Percentiles rank a stretch among this genome's conserved stretches.
Conservation (phyloP, 2,888 invertebrate species). For the Ectemnius continuus region DNA sequence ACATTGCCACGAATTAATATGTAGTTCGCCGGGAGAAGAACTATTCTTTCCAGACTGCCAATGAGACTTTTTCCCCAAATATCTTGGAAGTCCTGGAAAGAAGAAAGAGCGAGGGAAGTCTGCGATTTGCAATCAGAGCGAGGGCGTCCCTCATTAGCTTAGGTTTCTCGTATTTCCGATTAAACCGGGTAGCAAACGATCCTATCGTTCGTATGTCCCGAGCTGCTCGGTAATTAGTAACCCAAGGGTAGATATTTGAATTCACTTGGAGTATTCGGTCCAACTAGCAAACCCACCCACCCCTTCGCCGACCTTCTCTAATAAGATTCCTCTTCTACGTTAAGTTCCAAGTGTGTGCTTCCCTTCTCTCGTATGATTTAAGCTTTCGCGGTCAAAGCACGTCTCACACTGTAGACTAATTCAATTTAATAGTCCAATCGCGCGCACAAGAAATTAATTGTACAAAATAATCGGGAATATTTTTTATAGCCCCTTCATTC, state of each 20-base stretch:
- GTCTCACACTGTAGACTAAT: too few species aligned
- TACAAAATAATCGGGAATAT: too few species aligned
- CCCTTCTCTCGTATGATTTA: too few species aligned
- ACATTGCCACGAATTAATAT: too few species aligned
- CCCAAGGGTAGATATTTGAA: slow-evolving; percentile 53
- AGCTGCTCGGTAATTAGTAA: slow-evolving; percentile 42
- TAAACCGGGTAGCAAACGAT: slow-evolving; percentile 54
- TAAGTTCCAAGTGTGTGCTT: neutral
- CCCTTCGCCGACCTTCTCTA: slow-evolving; percentile 11
- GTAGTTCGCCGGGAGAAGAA: too few species aligned
- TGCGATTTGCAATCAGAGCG: slow-evolving; percentile 54
- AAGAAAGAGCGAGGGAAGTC: neutral
- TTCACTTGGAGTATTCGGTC: slow-evolving; percentile 41
- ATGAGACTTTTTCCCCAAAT: too few species aligned
- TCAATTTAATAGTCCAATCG: too few species aligned
- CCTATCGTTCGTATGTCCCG: slow-evolving; percentile 43
- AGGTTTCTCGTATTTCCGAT: slow-evolving; percentile 68
- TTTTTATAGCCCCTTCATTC: too few species aligned
- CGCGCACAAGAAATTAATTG: too few species aligned
- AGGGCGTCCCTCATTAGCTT: slow-evolving; percentile 69
- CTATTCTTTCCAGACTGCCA: too few species aligned
- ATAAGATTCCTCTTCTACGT: slow-evolving; percentile 6
- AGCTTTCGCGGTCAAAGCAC: too few species aligned
- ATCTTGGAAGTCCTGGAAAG: too few species aligned
- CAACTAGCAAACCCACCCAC: slow-evolving; percentile 16